Base-by-base conservation (phyloP, 2,797 vertebrate genomes). In the Botia almorhae region DNA sequence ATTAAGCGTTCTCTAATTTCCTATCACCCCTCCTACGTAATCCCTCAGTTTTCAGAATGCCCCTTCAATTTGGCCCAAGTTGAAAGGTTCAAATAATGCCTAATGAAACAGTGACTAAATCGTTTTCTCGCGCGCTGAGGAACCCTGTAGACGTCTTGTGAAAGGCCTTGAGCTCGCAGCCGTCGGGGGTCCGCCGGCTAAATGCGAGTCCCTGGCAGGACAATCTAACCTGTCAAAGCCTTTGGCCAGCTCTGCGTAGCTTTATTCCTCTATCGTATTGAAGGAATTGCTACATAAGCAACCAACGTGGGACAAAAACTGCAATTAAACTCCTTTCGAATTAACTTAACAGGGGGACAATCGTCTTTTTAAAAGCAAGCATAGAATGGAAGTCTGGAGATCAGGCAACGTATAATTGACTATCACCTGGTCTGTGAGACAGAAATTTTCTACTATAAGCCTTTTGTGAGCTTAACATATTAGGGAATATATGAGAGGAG, bases 1-100 rank as follows among this genome's bases (percentile, higher is more conserved):
- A 99, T 99, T 98, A 97, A 98, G 94, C 96, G 94, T 97, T 95
- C 80, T 87, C 94, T 98, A 97, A 97, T 99, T 96, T 96, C 94
- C 96, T 95, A 95, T 93, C 95, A 95, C 94, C 94, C 95, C 94
- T 96, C 94, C 95, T 92, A 93, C 95, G 88, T 96, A 97, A 98
- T 97, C 96, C 96, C 92, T 90, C 91, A 94, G 95, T 96, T 97
- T 95, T 93, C 92, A 95, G 92, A 87, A 90, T 95, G 93, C 91
- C 94, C 94, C 95, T 90, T 96, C 95, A 96, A 97, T 98, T 98
- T 96, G 96, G 94, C 95, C 93, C 94, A 95, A 95, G 95, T 96
- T 97, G 97, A 97, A 96, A 96, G 96, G 96, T 97, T 98, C 97
- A 97, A 97, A 98, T 95, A 95, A 95, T 89, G 95, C 95, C 94